A percentile compares a stretch with the other conserved stretches of the same genome.
phyloP scores from a whole-genome alignment of 2,797 vertebrate species.

The Carduelis carduelis region DNA sequence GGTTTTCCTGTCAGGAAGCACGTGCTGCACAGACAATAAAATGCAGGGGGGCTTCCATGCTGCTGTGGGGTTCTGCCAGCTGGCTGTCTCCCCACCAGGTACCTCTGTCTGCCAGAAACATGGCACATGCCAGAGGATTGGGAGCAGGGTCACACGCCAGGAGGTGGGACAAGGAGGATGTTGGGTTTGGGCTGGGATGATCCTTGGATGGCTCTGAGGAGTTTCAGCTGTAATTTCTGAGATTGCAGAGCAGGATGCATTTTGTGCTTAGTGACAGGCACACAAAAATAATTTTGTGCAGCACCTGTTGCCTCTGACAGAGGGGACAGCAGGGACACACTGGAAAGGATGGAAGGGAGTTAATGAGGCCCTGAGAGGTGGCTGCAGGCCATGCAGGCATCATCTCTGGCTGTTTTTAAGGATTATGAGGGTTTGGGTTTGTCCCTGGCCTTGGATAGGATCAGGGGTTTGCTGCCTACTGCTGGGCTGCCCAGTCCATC shows the following conservation, averaged over 20 bases:
- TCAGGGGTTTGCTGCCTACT: background rate
- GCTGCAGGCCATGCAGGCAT: background rate
- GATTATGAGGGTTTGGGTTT: background rate
- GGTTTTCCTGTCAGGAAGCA: slow-evolving; percentile 3
- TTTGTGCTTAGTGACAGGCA: background rate
- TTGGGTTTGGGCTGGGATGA: background rate
- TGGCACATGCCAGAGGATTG: background rate
- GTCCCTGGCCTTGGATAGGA: background rate
- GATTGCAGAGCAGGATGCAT: fast-evolving
- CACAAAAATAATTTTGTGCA: background rate
- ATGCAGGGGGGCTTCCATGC: background rate
- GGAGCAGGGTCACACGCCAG: background rate
- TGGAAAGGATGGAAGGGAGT: background rate
- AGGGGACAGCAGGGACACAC: background rate
- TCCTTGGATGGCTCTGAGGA: background rate
- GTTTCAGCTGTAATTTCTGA: background rate
- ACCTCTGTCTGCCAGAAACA: background rate
- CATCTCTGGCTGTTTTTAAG: background rate
- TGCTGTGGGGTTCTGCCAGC: background rate
- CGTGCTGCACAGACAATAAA: background rate
- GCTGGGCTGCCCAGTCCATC: background rate
- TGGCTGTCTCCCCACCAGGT: background rate
- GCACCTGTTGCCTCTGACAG: background rate
- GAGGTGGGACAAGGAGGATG: background rate
- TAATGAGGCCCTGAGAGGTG: background rate